Conservation (phyloP, 53 echinoderm and acorn worm genomes). For the Mesocentrotus franciscanus region DNA sequence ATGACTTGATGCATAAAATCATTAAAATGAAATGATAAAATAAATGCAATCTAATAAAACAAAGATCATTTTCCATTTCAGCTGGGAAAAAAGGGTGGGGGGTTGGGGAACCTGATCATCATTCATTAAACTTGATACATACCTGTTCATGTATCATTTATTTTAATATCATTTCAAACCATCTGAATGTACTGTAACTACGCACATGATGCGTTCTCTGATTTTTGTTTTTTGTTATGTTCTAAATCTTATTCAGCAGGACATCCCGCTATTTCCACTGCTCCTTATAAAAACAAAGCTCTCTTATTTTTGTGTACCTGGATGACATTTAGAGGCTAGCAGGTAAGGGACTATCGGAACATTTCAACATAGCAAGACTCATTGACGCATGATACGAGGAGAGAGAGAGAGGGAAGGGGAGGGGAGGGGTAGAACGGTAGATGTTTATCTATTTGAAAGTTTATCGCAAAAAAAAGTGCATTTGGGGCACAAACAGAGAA, state of each 20-base stretch:
- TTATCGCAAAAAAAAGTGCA: slow-evolving; percentile 15
- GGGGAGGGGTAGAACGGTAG: background rate
- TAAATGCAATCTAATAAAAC: background rate
- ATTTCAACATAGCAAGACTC: background rate
- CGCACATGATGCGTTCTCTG: background rate
- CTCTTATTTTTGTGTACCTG: background rate
- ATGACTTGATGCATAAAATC: no score
- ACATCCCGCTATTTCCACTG: background rate
- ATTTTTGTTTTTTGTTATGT: background rate
- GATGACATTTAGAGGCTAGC: slow-evolving; percentile 15
- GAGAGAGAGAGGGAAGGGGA: background rate
- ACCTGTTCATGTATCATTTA: no score
- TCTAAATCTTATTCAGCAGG: background rate
- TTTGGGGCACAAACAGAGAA: background rate
- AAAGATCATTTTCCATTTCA: background rate
- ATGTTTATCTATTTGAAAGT: background rate
- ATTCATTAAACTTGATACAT: no score
- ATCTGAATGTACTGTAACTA: background rate
- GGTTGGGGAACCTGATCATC: background rate
- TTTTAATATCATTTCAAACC: background rate
- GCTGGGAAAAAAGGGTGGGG: background rate
- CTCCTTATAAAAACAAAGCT: background rate
- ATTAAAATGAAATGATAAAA: no score
- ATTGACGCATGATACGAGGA: background rate
- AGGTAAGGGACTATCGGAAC: slow-evolving; percentile 9